Percentiles rank a stretch among this genome's conserved stretches.
phyloP scores from a whole-genome alignment of 1,140 invertebrate species.

The Sarcophaga peregrina region DNA sequence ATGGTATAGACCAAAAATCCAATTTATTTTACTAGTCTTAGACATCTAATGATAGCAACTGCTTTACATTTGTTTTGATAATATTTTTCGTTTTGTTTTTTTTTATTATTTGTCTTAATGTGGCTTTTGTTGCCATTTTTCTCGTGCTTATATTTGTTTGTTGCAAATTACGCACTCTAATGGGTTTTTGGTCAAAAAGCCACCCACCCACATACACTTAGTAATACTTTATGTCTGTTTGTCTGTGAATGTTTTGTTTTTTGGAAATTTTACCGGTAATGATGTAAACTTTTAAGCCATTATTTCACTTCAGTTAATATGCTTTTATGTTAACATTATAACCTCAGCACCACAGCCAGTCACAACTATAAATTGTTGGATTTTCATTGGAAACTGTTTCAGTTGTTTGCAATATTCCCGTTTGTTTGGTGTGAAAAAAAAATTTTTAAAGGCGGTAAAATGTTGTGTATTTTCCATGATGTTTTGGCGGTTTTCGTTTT shows the following conservation, averaged over 20 bases:
- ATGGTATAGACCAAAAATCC: not conserved
- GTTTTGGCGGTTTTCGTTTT: not conserved
- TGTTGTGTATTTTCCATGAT: not conserved
- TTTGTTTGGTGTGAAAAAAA: not conserved
- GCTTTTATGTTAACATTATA: not conserved
- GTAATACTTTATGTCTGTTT: not conserved
- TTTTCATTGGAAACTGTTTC: conserved; percentile 2
- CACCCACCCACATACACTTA: not conserved
- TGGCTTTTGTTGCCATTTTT: conserved; percentile 32
- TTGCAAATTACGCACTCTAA: conserved; percentile 28
- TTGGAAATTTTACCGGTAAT: conserved; percentile 34
- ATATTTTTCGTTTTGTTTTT: conserved; percentile 23
- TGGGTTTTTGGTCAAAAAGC: conserved; percentile 10
- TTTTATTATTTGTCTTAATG: conserved; percentile 10
- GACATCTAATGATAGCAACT: not conserved
- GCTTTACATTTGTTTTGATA: not conserved
- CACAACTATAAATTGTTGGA: not conserved
- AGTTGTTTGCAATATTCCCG: not conserved
- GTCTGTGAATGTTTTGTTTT: conserved; percentile 14
- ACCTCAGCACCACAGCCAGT: not conserved
- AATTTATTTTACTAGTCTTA: no score
- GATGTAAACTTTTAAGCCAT: conserved; percentile 31
- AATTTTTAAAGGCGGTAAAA: conserved; percentile 5
- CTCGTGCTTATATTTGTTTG: not conserved
- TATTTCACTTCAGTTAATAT: not conserved